Evolutionary conservation across 2,113 vertebrate genomes (phyloP).

Genomic region (Dryoscopus gambensis): DNA sequence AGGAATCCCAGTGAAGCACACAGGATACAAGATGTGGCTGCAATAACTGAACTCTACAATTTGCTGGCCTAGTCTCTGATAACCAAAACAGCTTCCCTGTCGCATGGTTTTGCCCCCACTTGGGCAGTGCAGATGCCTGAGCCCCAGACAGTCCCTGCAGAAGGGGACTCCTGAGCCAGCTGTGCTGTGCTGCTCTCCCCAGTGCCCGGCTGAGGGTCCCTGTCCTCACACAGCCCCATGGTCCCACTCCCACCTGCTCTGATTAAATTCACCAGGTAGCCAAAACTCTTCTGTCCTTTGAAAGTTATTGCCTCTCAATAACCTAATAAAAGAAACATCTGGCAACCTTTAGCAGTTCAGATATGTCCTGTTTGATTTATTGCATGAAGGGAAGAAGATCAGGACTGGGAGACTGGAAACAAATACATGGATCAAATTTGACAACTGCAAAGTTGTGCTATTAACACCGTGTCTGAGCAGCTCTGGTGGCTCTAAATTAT

Average conservation of each 20-base stretch:
- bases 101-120: not conserved
- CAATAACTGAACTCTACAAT: not conserved
- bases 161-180: not conserved
- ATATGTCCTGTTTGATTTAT: not conserved
- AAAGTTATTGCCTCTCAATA: not conserved
- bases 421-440: not conserved
- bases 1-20: not conserved
- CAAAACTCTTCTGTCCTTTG: not conserved
- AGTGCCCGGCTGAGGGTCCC: not conserved
- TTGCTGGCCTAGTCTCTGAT: not conserved
- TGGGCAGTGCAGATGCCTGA: not conserved
- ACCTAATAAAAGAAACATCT: not conserved
- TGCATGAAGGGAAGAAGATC: not conserved
- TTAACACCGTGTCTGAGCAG: not conserved
- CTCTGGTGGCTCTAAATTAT: not conserved
- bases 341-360: not conserved
- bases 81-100: not conserved
- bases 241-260: not conserved
- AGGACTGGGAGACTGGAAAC: not conserved
- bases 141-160: not conserved
- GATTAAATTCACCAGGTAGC: not conserved
- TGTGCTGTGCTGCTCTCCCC: not conserved
- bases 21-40: not conserved
- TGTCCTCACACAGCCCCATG: not conserved
- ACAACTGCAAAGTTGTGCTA: not conserved